Evolutionary conservation across 2,797 vertebrate genomes (phyloP), one percentile per base, ranked within the genome.

Genomic region (Tenualosa ilisha): DNA sequence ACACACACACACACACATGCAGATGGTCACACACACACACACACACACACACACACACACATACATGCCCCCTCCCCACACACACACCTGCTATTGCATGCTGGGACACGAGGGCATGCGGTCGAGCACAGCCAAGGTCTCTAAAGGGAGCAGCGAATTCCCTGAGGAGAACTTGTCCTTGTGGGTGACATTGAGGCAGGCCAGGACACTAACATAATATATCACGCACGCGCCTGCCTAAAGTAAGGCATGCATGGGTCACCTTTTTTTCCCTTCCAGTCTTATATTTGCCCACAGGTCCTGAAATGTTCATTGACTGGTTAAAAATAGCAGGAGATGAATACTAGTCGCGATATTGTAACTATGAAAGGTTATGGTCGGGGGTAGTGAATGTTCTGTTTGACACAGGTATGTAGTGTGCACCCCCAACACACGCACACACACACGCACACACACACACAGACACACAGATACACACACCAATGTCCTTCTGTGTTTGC

Each of bases 101-200:
- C 37, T 75, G 68, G 68, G 31, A 75, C 68, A 43, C 5, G 40
- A 79, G 72, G 72, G 37, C 72, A 79, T 40, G 20, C 17, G 3
- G 54, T 17, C 54, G 81, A 84, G 75, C 54, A n/a, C 17, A 54
- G 49, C 20, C 81, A 81, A 83, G 75, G 82, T 81, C 72, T 84
- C 46, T 43, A 54, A 82, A 81, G 86, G 84, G 83, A 87, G 37
- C 85, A 26, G 24, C 86, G 81, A 65, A 88, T 90, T 92, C 88
- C 88, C 87, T 88, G 82, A 86, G 87, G 89, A 88, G 89, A 89
- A 89, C 50, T 61, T 87, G 91, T 91, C 93, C 90, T 93, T 93
- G 87, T 83, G 63, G 65, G 83, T 93, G 92, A 94, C 93, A 93
- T 91, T 95, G 94, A 94, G 89, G 90, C 90, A 92, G 90, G 86